phyloP scores from a whole-genome alignment of 2,888 invertebrate species.

The Drosophila tanythrix region DNA sequence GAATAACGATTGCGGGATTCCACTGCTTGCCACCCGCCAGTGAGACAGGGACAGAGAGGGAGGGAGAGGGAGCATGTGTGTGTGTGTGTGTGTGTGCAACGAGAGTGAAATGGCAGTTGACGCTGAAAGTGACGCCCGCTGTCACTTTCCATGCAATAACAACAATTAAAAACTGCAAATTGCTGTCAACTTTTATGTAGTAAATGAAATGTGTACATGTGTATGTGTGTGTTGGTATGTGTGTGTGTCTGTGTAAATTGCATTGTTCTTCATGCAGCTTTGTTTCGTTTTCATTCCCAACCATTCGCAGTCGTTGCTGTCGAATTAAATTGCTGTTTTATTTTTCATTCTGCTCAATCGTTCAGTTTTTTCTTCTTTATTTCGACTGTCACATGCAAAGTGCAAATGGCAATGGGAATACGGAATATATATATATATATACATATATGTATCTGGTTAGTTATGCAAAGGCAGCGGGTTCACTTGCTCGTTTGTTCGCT shows the following conservation, averaged over 20 bases:
- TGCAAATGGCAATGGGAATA: constrained; percentile 57
- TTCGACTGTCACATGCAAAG: constrained; percentile 38
- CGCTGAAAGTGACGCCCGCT: constrained; percentile 31
- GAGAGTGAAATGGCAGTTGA: constrained; percentile 22
- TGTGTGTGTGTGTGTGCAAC: background rate
- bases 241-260: constrained; percentile 8
- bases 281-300: constrained; percentile 14
- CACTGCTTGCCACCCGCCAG: background rate
- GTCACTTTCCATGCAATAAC: constrained; percentile 41
- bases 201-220: constrained; percentile 15
- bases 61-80: background rate
- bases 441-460: constrained; percentile 3
- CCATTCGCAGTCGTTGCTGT: constrained; percentile 2
- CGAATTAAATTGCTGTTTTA: constrained; percentile 8
- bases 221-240: constrained; percentile 8
- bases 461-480: constrained; percentile 34
- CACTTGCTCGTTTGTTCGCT: constrained; percentile 2
- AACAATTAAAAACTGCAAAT: constrained; percentile 59
- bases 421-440: background rate
- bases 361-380: background rate
- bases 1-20: constrained; percentile 6
- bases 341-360: background rate
- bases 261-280: constrained; percentile 31
- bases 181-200: constrained; percentile 59
- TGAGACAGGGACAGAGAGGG: too few species aligned